These are phyloP conservation scores for Hoplodrina ambigua DNA, from an alignment of 2,888 invertebrate species.

Conservation along the genomic window DNA sequence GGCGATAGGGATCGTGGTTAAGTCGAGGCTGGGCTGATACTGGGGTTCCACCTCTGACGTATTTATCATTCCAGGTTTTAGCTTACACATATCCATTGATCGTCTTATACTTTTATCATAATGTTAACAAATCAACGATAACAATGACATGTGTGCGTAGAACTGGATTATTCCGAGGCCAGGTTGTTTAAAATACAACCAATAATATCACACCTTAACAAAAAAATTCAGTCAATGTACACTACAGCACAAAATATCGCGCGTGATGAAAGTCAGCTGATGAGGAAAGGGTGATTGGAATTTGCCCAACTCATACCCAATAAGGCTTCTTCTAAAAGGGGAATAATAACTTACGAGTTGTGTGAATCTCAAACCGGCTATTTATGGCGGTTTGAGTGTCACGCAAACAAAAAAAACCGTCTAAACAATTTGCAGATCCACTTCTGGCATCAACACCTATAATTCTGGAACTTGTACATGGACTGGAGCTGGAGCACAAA, in stretches of 20 bases:
- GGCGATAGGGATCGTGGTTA: slow-evolving; percentile 11
- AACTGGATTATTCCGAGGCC: not conserved
- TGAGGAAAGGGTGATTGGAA: not conserved
- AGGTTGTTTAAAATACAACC: not conserved
- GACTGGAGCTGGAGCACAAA: no score
- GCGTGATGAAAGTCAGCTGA: not conserved
- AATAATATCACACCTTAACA: slow-evolving; percentile 1
- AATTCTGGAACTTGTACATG: slow-evolving; percentile 27
- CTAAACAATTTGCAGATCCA: slow-evolving; percentile 22
- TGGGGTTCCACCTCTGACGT: not conserved
- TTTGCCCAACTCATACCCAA: not conserved
- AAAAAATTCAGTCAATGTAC: not conserved
- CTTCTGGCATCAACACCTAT: slow-evolving; percentile 39
- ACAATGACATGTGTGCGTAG: not conserved
- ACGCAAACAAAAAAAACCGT: slow-evolving; percentile 23
- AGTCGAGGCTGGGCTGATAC: not conserved
- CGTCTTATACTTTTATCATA: not conserved
- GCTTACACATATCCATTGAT: not conserved
- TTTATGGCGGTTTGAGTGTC: slow-evolving; percentile 58
- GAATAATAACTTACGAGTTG: slow-evolving; percentile 46
- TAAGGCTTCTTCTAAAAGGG: not conserved
- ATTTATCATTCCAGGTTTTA: slow-evolving; percentile 9
- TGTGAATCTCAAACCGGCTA: slow-evolving; percentile 62
- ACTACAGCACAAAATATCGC: not conserved
- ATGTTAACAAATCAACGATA: not conserved